Percentiles rank a stretch among this genome's conserved stretches.
Evolutionary conservation across 2,113 vertebrate species (phyloP).

Genomic region (Alligator sinensis): DNA sequence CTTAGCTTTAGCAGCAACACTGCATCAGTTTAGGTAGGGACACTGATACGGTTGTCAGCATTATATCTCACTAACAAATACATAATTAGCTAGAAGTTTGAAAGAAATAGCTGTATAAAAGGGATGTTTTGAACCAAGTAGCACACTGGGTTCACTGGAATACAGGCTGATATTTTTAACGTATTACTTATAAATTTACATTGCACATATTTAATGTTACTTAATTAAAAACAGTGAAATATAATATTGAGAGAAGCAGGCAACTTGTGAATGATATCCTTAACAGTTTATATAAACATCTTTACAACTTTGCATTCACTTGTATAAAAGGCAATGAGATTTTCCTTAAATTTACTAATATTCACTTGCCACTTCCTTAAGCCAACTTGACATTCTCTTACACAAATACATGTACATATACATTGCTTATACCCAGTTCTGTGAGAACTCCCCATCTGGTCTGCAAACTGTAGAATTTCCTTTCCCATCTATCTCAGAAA

Average conservation of each 20-base stretch:
- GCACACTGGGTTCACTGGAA: conserved; percentile 3
- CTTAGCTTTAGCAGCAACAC: neutral
- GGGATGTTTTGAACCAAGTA: conserved; percentile 12
- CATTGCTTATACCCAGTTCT: conserved; percentile 61
- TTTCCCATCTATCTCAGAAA: conserved; percentile 80
- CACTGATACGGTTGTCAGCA: neutral
- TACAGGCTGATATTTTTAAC: neutral
- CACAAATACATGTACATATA: conserved; percentile 19
- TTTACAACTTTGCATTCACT: neutral
- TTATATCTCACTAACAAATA: too few species aligned
- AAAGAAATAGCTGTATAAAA: conserved; percentile 16
- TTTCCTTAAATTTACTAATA: conserved; percentile 36
- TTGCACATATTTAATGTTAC: neutral
- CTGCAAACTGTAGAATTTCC: conserved; percentile 79
- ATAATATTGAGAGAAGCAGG: neutral
- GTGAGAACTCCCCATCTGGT: conserved; percentile 79
- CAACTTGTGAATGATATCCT: neutral
- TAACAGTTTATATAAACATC: conserved; percentile 14
- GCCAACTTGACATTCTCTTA: conserved; percentile 48
- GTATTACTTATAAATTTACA: conserved; percentile 19
- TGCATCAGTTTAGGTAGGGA: neutral
- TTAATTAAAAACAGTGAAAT: neutral
- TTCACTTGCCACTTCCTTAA: conserved; percentile 28
- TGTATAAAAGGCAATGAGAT: neutral
- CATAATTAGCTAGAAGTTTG: neutral